Base-by-base conservation (phyloP, 1,140 invertebrate species). In the Bombus soroeensis region DNA sequence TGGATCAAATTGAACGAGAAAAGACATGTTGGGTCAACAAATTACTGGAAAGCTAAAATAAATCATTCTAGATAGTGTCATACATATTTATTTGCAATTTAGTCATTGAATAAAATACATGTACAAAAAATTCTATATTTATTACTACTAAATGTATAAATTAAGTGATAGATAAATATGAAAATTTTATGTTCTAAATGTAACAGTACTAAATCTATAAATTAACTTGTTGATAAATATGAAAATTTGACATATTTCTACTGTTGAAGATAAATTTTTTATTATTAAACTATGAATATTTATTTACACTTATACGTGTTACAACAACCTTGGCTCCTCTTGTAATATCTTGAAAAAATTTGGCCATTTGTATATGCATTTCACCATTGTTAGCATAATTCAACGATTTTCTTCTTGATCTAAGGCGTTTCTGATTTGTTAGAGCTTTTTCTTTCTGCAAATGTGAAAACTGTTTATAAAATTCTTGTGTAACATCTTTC, bases 291-390 rank as follows among this genome's bases (percentile, higher is more conserved):
- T 94, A 64, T 79, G 81, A 68, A 91, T 87, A 90, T 87, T 92
- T 47, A 37, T 88, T 91, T 39, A 89, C 80, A 87, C 92, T 92
- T 25, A 95, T 83, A 34, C 94, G 93, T 72, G 88, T 90, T 43
- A 95, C 83, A 22, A 94, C 92, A 62, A 95, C 94, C 79, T 90
- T 93, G 34, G 89, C 94, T 81, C 94, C 94, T 77, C 88, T 91
- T 12, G 91, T 93, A 28, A 95, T 92, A 70, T 95, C 94, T 53
- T 92, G 90, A 66, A 95, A 90, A 37, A 95, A 93, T 91, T 95
- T 95, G 71, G 89, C 86, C 83, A 95, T 91, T 76, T 95, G 90
- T 72, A 95, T 81, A 37, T 81, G 85, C 8, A 78, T 41, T 43
- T 90, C 74, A 41, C 41, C 39, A 68, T 59, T 80, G 68, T 82